These are phyloP conservation scores for Huso huso DNA, from an alignment of 2,797 vertebrate species.

Conservation along the genomic window DNA sequence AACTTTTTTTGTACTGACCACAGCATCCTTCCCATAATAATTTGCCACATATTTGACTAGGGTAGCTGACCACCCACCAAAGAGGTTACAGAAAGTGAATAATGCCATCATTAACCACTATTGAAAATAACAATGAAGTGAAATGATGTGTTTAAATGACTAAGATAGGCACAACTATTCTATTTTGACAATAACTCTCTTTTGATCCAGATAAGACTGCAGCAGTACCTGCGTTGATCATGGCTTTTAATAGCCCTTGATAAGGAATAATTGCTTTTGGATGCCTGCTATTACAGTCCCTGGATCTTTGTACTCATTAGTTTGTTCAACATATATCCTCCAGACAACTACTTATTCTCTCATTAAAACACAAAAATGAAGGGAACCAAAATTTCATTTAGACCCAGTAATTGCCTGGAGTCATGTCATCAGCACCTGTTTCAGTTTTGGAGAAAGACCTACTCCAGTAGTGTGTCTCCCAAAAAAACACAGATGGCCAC, in stretches of 20 bases:
- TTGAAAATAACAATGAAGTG: too few relatives aligned
- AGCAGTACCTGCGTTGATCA: conserved; percentile 16
- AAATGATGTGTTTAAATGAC: too few relatives aligned
- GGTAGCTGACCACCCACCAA: too few relatives aligned
- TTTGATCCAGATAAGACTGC: conserved; percentile 1
- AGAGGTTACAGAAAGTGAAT: too few relatives aligned
- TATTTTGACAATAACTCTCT: too few relatives aligned
- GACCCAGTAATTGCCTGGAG: conserved; percentile 20
- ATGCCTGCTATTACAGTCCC: conserved; percentile 36
- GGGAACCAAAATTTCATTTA: conserved; percentile 35
- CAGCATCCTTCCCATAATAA: too few relatives aligned
- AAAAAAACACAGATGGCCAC: conserved; percentile 21
- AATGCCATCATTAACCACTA: too few relatives aligned
- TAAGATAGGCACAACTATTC: too few relatives aligned
- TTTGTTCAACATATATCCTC: conserved; percentile 33
- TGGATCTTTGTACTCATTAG: conserved; percentile 37
- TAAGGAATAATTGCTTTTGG: conserved; percentile 53
- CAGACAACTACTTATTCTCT: conserved; percentile 28
- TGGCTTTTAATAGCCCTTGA: conserved; percentile 28
- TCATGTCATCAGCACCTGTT: conserved; percentile 25
- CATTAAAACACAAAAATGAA: conserved; percentile 29
- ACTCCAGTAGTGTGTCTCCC: conserved; percentile 4
- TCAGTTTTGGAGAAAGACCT: conserved; percentile 14
- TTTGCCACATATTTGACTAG: too few relatives aligned
- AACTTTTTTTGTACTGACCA: too few relatives aligned